Base-by-base conservation (phyloP, 2,113 vertebrate species). In the Otocyon megalotis region DNA sequence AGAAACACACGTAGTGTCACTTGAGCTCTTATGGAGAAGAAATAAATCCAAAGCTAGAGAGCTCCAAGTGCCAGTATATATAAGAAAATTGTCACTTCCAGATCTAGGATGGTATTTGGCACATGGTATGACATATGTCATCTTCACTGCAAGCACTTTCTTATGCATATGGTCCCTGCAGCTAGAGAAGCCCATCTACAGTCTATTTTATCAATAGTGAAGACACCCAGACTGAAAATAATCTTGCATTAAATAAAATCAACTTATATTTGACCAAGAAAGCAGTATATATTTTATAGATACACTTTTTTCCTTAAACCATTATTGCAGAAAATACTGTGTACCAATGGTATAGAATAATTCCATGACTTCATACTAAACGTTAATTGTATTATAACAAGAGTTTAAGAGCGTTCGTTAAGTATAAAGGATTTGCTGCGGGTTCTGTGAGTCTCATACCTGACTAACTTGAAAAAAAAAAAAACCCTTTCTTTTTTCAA, bases 81-180 rank as follows among this genome's bases (percentile, higher is more conserved):
- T 96, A 97, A 97, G 96, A 97, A 97, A 97, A 98, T 93, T 98
- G 97, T 98, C 97, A 97, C 97, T 98, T 97, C 90, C 96, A 98
- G 96, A 97, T 97, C 97, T 95, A 94, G 97, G 86, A 95, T 94
- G 97, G 97, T 97, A 94, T 96, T 97, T 98, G 98, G 98, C 98
- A 97, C 98, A 97, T 97, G 97, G 97, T 89, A 26, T 97, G 97
- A 97, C 98, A 97, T 97, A 98, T 98, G 98, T 97, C 97, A 97
- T 95, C 92, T 79, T 97, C 82, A 54, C 91, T 97, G 95, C 80
- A 86, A 96, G 97, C 92, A 86, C 77, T 98, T 97, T 95, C 97
- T 97, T 94, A 82, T 95, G 95, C 97, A 98, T 98, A 96, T 98
- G 98, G 97, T 97, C 92, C 92, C 97, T 98, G 84, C 15, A 97